Base-by-base conservation (phyloP, 2,888 invertebrate species). In the Ceriagrion tenellum region DNA sequence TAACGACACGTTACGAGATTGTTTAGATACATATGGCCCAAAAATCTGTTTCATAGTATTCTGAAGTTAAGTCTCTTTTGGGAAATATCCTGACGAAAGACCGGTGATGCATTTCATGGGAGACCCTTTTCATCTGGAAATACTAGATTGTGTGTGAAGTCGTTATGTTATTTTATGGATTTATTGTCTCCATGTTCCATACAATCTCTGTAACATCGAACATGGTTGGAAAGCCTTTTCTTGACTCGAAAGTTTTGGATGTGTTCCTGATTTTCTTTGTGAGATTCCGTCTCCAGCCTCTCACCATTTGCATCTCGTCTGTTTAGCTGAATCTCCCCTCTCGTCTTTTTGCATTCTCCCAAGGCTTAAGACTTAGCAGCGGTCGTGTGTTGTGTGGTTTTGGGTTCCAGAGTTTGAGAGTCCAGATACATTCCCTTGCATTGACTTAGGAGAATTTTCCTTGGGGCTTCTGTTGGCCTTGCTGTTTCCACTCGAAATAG, bases 401-500 rank as follows among this genome's bases (percentile, higher is more conserved):
- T 26, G 81, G 35, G 35, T 3, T 30, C 81, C 1, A 1, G 30
- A 30, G 35, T n/a, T 35, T 35, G 35, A 4, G 35, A 16, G n/a
- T n/a, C 81, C 35, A 35, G 10, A 18, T 81, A n/a, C 2, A 47
- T 69, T 26, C 30, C 30, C 81, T 81, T 13, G 81, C 81, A 13
- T 81, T 81, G 18, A 18, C 81, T 16, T 0, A n/a, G 30, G 30
- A 26, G 35, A 30, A 35, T 81, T 81, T 81, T 81, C 81, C 81
- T 16, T 35, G 30, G 35, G 30, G 16, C 3, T n/a, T 8, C 12
- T 35, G 81, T 35, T n/a, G 81, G 13, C 13, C 35, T 30, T 12
- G 81, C 81, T 81, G 30, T 35, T 35, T 35, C 81, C 81, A 81
- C 81, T 81, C 81, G 81, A 81, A 81, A 81, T 30, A 81, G 81